Base-by-base conservation (phyloP, 2,888 invertebrate genomes). In the Elysia crispata region DNA sequence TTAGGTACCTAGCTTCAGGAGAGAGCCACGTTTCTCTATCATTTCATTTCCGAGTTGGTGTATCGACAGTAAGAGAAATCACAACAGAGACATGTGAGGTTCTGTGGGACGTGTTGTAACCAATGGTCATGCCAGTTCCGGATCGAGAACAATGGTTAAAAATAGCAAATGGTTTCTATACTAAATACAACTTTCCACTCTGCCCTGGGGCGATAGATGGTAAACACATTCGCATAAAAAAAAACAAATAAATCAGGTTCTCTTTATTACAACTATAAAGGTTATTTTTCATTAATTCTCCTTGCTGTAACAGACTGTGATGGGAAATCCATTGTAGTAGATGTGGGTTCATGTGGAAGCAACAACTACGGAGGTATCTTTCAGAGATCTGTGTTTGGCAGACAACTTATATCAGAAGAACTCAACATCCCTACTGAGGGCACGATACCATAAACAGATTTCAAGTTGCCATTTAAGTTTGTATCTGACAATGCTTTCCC, bases 201-300 rank as follows among this genome's bases (percentile, higher is more conserved):
- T 70, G 57, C 79, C 66, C 41, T 64, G 83, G 74, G 57, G 83
- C 69, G 8, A 57, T 69, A 20, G 77, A 69, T 67, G 69, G 77
- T 1, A 77, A 77, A 31, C 76, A 76, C 50, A 75, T n/a, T 23
- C 25, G 23, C 25, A 28, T 50, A 62, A 78, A 77, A 41, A 41
- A 3, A 28, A 69, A 67, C n/a, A 1, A 18, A 72, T 31, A 33
- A 69, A 64, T 62, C 75, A 23, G 81, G 74, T 41, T 81, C 82
- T 20, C 23, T 57, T 50, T 82, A 77, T 77, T 76, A 82, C n/a
- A n/a, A n/a, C n/a, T n/a, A n/a, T 70, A 76, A 79, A 81, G 80
- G 73, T 30, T 66, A 57, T 64, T 77, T 77, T 28, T 57, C 31
- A 23, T 23, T 77, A 15, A 49, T 77, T 57, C 77, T 77, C 66